A percentile compares a stretch with the other conserved stretches of the same genome.
These are phyloP conservation scores for Diachrysia chrysitis DNA, from an alignment of 2,888 invertebrate genomes.

Conservation along the genomic window DNA sequence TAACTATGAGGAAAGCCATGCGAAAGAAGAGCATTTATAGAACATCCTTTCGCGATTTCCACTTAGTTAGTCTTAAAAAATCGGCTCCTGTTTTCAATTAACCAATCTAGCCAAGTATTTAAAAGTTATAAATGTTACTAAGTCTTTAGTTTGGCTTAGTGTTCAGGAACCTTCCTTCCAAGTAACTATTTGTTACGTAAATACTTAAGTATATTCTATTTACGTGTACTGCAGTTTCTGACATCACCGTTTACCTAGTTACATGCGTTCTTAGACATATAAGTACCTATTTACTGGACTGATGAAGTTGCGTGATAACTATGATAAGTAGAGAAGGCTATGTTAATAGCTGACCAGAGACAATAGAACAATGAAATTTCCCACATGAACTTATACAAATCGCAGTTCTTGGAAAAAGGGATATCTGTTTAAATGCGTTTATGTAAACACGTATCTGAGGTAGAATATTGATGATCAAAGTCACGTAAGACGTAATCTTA, in stretches of 20 bases:
- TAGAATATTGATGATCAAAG: slow-evolving; percentile 22
- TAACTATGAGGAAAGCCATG: too few relatives aligned
- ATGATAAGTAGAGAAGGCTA: slow-evolving; percentile 76
- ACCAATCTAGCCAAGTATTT: too few relatives aligned
- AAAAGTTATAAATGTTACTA: too few relatives aligned
- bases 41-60: too few relatives aligned
- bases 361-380: slow-evolving; percentile 87
- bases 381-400: slow-evolving; percentile 79
- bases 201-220: background rate
- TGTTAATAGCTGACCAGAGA: slow-evolving; percentile 79
- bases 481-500: slow-evolving; percentile 12
- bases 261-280: slow-evolving; percentile 25
- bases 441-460: slow-evolving; percentile 33
- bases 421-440: slow-evolving; percentile 43
- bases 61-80: too few relatives aligned
- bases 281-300: slow-evolving; percentile 48
- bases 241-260: slow-evolving; percentile 34
- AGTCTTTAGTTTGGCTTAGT: too few relatives aligned
- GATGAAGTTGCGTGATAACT: slow-evolving; percentile 77
- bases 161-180: background rate
- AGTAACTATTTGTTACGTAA: background rate
- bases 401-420: slow-evolving; percentile 77
- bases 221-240: slow-evolving; percentile 16
- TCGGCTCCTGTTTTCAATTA: too few relatives aligned
- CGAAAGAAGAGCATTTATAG: too few relatives aligned